A percentile compares a stretch with the other conserved stretches of the same genome.
Evolutionary conservation across 2,797 vertebrate genomes (phyloP).

Genomic region (Rhinophrynus dorsalis): DNA sequence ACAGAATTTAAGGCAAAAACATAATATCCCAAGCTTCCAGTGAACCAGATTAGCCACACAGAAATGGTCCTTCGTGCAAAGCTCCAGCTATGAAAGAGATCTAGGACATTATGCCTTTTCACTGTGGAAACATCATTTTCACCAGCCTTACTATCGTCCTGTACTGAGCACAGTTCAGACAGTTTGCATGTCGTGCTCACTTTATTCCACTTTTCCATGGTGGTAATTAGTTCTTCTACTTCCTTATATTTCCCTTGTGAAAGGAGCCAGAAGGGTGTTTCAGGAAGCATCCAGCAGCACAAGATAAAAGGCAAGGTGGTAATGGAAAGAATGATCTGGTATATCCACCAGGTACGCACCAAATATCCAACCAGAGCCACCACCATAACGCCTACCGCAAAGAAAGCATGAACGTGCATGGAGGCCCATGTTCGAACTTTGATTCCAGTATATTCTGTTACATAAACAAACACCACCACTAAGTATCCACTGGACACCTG

Average conservation of each 20-base stretch:
- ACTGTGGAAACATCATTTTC: slow-evolving; percentile 11
- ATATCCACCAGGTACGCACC: slow-evolving; percentile 87
- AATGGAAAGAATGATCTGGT: slow-evolving; percentile 85
- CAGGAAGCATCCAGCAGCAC: slow-evolving; percentile 90
- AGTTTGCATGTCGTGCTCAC: slow-evolving; percentile 70
- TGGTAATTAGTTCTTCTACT: slow-evolving; percentile 76
- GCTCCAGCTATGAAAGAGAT: slow-evolving; percentile 81
- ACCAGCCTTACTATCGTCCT: slow-evolving; percentile 43
- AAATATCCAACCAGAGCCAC: slow-evolving; percentile 88
- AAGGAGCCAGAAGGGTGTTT: slow-evolving; percentile 91
- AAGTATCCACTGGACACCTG: slow-evolving; percentile 91
- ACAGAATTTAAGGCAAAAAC: slow-evolving; percentile 87
- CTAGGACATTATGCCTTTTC: slow-evolving; percentile 79
- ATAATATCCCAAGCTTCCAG: slow-evolving; percentile 90
- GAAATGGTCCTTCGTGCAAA: slow-evolving; percentile 81
- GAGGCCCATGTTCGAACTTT: slow-evolving; percentile 90
- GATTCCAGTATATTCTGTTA: slow-evolving; percentile 89
- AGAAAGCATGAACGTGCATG: slow-evolving; percentile 90
- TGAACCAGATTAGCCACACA: slow-evolving; percentile 92
- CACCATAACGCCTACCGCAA: slow-evolving; percentile 84
- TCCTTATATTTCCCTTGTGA: slow-evolving; percentile 79
- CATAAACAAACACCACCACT: slow-evolving; percentile 92
- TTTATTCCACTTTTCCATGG: slow-evolving; percentile 81
- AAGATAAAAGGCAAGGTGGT: slow-evolving; percentile 85
- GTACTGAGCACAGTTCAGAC: slow-evolving; percentile 70